Percentiles rank a stretch among this genome's conserved stretches.
Evolutionary conservation across 2,113 vertebrate genomes (phyloP).

Genomic region (Thamnophis sirtalis): DNA sequence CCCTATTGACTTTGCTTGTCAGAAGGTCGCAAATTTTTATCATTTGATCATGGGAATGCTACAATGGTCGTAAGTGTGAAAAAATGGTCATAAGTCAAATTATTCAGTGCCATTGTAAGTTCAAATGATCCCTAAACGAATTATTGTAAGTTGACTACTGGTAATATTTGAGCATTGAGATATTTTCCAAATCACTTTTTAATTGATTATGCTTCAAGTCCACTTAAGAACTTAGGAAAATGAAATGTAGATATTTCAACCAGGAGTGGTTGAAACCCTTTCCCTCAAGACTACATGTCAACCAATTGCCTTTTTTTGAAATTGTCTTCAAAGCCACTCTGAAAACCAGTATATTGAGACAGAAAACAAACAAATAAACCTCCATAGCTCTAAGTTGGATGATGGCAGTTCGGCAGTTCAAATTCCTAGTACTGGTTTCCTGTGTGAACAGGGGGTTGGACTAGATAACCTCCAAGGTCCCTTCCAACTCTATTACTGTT

Average conservation of each 20-base stretch:
- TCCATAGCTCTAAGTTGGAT: not conserved
- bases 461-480: too few relatives aligned
- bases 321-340: not conserved
- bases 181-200: not conserved
- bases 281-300: not conserved
- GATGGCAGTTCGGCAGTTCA: not conserved
- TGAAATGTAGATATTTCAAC: not conserved
- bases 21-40: not conserved
- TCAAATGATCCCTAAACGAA: too few relatives aligned
- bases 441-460: too few relatives aligned
- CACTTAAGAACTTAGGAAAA: not conserved
- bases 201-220: not conserved
- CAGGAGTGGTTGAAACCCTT: not conserved
- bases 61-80: too few relatives aligned
- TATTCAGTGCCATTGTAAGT: too few relatives aligned
- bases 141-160: too few relatives aligned
- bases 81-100: too few relatives aligned
- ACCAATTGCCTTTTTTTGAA: not conserved
- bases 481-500: too few relatives aligned
- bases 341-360: not conserved
- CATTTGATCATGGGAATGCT: too few relatives aligned
- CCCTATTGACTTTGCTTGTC: not conserved
- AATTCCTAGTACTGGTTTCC: too few relatives aligned
- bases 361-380: not conserved
- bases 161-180: not conserved